phyloP scores from a whole-genome alignment of 2,797 vertebrate species.

The Melopsittacus undulatus region DNA sequence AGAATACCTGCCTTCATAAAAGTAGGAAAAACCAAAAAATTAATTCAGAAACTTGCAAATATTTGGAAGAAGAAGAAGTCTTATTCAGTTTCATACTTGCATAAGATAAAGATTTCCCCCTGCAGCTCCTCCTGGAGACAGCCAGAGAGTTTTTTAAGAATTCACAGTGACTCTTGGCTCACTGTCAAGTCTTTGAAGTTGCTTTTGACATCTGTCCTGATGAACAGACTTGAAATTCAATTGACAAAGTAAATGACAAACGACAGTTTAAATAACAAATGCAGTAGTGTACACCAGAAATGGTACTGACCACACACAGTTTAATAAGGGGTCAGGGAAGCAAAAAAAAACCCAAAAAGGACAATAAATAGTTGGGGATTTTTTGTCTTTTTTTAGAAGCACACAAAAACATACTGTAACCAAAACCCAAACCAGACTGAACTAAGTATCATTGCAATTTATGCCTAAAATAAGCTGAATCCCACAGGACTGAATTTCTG shows the following conservation, averaged over 20 bases:
- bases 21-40: background rate
- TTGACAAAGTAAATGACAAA: background rate
- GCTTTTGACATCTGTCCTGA: slow-evolving; percentile 3
- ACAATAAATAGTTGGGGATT: background rate
- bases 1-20: background rate
- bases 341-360: background rate
- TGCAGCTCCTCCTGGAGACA: background rate
- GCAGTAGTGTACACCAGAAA: background rate
- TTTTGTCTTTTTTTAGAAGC: background rate
- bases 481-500: background rate
- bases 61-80: background rate
- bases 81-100: background rate
- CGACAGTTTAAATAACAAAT: background rate
- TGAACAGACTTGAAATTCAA: slow-evolving; percentile 6
- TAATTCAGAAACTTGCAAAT: background rate
- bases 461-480: slow-evolving; percentile 42
- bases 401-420: background rate
- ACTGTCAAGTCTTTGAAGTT: background rate
- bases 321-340: background rate
- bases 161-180: background rate
- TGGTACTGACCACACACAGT: background rate
- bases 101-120: background rate
- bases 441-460: background rate
- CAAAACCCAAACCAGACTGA: slow-evolving; percentile 27
- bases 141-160: background rate